phyloP scores from a whole-genome alignment of 2,888 invertebrate genomes.

The Synanthedon formicaeformis region DNA sequence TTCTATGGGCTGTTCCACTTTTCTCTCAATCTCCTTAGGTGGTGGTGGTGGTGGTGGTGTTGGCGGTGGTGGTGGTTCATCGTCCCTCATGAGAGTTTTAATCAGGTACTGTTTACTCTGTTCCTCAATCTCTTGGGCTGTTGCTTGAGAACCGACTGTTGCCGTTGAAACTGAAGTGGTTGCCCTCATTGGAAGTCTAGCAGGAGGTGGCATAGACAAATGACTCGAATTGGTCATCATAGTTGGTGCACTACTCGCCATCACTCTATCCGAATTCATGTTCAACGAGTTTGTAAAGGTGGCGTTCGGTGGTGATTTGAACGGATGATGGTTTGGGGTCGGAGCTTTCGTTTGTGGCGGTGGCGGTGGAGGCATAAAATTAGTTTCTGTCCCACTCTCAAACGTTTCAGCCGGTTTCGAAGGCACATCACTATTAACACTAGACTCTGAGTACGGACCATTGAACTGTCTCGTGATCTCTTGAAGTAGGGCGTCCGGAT shows the following conservation, averaged over 20 bases:
- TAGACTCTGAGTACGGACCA: constrained; percentile 18
- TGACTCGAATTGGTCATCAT: constrained; percentile 5
- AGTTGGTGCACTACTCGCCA: constrained; percentile 4
- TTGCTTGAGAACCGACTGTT: constrained; percentile 57
- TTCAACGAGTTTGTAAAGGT: constrained; percentile 14
- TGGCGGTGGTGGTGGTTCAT: constrained; percentile 78
- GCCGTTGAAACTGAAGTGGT: constrained; percentile 44
- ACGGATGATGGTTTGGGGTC: constrained; percentile 16
- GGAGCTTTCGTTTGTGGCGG: constrained; percentile 28
- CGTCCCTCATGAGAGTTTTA: constrained; percentile 88
- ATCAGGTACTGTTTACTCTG: constrained; percentile 86
- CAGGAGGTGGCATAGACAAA: constrained; percentile 47
- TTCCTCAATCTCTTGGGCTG: constrained; percentile 72
- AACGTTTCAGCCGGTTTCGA: constrained; percentile 17
- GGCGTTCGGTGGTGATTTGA: constrained; percentile 31
- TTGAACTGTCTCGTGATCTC: constrained; percentile 40
- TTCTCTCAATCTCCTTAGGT: constrained; percentile 68
- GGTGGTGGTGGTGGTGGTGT: constrained; percentile 31
- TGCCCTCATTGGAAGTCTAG: constrained; percentile 39
- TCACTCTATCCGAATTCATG: constrained; percentile 9
- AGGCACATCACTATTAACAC: constrained; percentile 23
- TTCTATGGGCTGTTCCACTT: constrained; percentile 62
- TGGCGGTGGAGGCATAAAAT: constrained; percentile 52
- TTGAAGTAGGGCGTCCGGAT: constrained; percentile 12
- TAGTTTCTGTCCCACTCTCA: constrained; percentile 17